Evolutionary conservation across 2,797 vertebrate species (phyloP).

Genomic region (Botia almorhae): DNA sequence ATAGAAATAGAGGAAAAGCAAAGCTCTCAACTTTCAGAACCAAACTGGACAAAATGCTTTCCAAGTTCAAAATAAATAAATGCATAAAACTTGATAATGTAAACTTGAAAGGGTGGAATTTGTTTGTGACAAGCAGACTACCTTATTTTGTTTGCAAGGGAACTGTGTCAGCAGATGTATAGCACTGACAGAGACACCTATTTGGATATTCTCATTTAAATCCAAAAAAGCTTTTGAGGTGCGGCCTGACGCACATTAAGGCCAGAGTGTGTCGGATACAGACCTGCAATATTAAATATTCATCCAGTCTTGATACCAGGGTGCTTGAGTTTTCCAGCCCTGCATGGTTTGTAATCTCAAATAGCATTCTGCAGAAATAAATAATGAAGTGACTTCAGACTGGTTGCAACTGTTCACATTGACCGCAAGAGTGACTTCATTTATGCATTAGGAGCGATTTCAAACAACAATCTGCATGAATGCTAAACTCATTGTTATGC

Average conservation of each 20-base stretch:
- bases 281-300: constrained; percentile 21
- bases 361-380: constrained; percentile 5
- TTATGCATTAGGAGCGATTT: background rate
- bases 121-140: background rate
- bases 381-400: background rate
- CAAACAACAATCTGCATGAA: background rate
- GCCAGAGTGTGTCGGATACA: background rate
- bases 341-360: constrained; percentile 22
- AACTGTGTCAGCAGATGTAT: background rate
- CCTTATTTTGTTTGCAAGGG: background rate
- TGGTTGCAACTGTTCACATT: background rate
- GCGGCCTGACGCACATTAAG: background rate
- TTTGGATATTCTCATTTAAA: constrained; percentile 3
- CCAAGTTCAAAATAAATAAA: background rate
- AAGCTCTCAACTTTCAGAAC: constrained; percentile 22
- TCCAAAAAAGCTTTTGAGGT: constrained; percentile 12
- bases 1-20: constrained; percentile 54
- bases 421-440: background rate
- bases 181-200: background rate
- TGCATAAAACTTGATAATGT: background rate
- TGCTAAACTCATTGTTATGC: constrained; percentile 40
- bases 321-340: background rate
- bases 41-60: constrained; percentile 32
- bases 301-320: background rate
- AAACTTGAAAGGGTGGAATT: background rate